Base-by-base conservation (phyloP, 2,888 invertebrate genomes). In the Rhorus exstirpatorius region DNA sequence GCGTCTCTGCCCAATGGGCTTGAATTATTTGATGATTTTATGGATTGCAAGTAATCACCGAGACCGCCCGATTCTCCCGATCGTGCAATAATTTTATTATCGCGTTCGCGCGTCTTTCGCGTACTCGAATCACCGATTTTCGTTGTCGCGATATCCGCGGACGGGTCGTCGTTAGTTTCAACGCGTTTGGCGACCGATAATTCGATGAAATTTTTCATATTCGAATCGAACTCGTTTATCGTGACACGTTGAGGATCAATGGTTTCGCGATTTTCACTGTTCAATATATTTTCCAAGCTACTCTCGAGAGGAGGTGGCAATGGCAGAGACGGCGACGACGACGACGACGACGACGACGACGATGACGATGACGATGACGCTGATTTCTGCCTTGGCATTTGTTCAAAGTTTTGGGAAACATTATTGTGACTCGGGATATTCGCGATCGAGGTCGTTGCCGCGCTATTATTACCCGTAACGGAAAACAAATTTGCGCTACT, bases 401-500 rank as follows among this genome's bases (percentile, higher is more conserved):
- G n/a, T n/a, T n/a, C n/a, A n/a, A n/a, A n/a, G n/a, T n/a, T n/a
- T n/a, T n/a, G n/a, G n/a, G n/a, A n/a, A n/a, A n/a, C n/a, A n/a
- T n/a, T n/a, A n/a, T n/a, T n/a, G n/a, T 76, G 63, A 65, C 55
- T 75, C 49, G 61, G 19, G 31, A 41, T 46, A 35, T 79, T 60
- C 17, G n/a, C 12, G n/a, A 61, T 72, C 0, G 77, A 75, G 44
- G 58, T 80, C 1, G 88, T 87, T 21, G 88, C 55, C 55, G 87
- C 88, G 38, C n/a, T n/a, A n/a, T 81, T 82, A 60, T 89, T 89
- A 49, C 86, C 87, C 1, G 86, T 86, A 26, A 87, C 86, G 1
- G 89, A 86, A 65, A 90, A 91, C 7, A 92, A 79, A 83, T 91
- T 91, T 3, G 87, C 84, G 10, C 83, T 88, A 21, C 91, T 90